These are phyloP conservation scores for Maniola hyperantus DNA, from an alignment of 2,888 invertebrate genomes.

Conservation along the genomic window DNA sequence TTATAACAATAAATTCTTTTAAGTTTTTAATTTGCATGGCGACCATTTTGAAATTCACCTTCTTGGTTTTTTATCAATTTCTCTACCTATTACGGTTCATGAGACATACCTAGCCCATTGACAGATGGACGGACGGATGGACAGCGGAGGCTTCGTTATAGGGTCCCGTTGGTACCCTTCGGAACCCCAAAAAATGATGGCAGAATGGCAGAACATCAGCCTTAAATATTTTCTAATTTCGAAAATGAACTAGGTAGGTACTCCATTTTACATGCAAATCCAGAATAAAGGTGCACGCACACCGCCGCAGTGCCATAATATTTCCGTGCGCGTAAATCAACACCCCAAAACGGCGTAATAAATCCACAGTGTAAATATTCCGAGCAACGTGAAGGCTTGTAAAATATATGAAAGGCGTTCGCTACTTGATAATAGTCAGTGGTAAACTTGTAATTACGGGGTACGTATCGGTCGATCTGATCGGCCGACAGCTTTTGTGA, in stretches of 20 bases:
- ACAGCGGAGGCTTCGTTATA: no score
- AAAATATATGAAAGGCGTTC: constrained; percentile 78
- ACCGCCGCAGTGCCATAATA: constrained; percentile 16
- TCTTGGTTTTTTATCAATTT: no score
- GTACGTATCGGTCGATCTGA: constrained; percentile 58
- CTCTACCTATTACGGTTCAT: no score
- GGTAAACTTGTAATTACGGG: constrained; percentile 74
- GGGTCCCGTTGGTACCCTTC: no score
- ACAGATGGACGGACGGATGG: no score
- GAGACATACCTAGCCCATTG: no score
- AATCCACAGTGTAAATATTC: constrained; percentile 80
- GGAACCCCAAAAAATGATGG: no score
- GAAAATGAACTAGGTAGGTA: not conserved
- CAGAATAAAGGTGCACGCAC: constrained; percentile 12
- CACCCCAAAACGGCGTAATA: constrained; percentile 56
- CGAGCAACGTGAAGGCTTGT: constrained; percentile 51
- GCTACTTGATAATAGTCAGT: constrained; percentile 80
- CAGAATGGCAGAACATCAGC: no score
- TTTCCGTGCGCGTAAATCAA: constrained; percentile 42
- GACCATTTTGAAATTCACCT: no score
- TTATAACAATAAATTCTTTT: no score
- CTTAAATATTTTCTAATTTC: no score
- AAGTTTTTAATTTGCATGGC: no score
- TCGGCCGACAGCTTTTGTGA: constrained; percentile 33
- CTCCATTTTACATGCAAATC: not conserved